Evolutionary conservation across 1,140 invertebrate species (phyloP), one percentile per base, ranked within the genome.

Genomic region (Penaeus japonicus): DNA sequence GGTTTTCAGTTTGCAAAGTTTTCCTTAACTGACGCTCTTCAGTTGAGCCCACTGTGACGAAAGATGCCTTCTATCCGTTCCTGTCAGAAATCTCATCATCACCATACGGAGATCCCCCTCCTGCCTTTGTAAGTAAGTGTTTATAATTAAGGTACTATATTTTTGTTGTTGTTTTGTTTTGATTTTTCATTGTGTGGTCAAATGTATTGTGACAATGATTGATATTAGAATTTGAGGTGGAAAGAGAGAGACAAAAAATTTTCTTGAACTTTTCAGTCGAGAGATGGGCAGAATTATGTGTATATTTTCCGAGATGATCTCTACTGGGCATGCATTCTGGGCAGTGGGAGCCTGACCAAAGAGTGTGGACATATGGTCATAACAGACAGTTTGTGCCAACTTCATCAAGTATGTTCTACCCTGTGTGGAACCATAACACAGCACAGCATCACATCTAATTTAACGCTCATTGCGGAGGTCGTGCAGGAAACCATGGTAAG

Each of bases 291-390:
- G 27, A 47, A 88, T 15, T 88, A 88, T 39, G 86, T 88, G 53
- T 88, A 88, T 88, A 81, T 88, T 22, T 88, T 88, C 65, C 86
- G 86, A 15, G 86, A 88, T 78, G 86, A 88, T 80, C 18, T 88
- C 30, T 88, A 88, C 80, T 88, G 86, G 86, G 86, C 73, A 30
- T 70, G 79, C 57, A 81, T 84, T 5, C 54, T 88, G 65, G 57
- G 70, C n/a, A 24, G 35, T 18, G 81, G 81, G 15, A 77, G 53
- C 20, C 80, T 88, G 65, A 82, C 80, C 27, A 22, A 88, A 4
- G 53, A 84, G 70, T 88, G 86, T 88, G 86, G 86, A 1, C 65
- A 57, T 32, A 59, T 83, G 12, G 20, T 88, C 39, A 53, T 88
- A 24, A 82, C 80, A 1, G 86, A 88, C 32, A 82, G 79, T 57